A percentile compares a stretch with the other conserved stretches of the same genome.
These are phyloP conservation scores for Dasyprocta punctata DNA, from an alignment of 2,113 vertebrate species.

Conservation along the genomic window DNA sequence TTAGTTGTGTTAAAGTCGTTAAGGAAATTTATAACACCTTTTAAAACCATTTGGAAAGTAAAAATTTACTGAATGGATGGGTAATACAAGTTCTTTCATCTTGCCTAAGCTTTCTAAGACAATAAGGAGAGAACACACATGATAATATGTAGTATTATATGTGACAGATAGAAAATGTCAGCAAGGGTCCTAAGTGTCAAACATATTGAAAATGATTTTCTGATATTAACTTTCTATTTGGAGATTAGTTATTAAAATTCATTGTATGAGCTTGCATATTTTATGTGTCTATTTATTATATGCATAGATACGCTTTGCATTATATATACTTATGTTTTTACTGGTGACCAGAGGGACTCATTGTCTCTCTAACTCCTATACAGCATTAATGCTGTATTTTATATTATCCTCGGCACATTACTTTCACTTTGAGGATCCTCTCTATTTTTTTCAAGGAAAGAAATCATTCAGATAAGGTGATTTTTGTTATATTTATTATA, in stretches of 20 bases:
- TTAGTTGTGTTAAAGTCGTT: constrained; percentile 20
- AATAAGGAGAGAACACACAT: not conserved
- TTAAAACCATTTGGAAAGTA: constrained; percentile 24
- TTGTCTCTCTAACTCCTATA: not conserved
- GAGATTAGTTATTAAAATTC: not conserved
- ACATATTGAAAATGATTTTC: not conserved
- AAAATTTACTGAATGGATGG: not conserved
- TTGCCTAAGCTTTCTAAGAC: not conserved
- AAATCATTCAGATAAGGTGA: not conserved
- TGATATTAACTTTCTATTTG: not conserved
- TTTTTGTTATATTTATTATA: not conserved
- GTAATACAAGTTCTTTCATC: not conserved
- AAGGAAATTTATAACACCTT: not conserved
- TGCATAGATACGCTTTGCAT: not conserved
- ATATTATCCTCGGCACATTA: not conserved
- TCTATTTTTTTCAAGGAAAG: not conserved
- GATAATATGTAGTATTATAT: not conserved
- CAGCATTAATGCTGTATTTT: not conserved
- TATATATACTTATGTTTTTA: not conserved
- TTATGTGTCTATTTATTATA: not conserved
- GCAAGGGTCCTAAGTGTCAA: not conserved
- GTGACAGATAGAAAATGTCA: not conserved
- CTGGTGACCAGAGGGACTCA: not conserved
- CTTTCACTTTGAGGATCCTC: not conserved
- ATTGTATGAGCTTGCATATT: not conserved